These are phyloP conservation scores for Tetraodon nigroviridis DNA, from an alignment of 2,113 vertebrate species.

Conservation along the genomic window DNA sequence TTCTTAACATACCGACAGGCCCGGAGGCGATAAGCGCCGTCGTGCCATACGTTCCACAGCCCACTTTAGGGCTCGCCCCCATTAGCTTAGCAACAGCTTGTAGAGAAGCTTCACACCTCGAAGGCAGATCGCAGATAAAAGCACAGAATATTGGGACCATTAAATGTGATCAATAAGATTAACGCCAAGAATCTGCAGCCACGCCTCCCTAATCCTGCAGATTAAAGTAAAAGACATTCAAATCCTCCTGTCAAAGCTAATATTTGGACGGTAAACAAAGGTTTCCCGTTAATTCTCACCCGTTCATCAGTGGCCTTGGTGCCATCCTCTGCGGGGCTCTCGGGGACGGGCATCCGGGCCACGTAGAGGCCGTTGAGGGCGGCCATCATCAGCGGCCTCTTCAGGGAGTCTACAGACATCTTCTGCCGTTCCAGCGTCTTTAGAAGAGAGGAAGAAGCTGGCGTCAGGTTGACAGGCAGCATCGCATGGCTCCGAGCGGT, in stretches of 20 bases:
- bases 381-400: constrained; percentile 93
- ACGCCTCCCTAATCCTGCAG: background rate
- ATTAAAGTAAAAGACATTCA: background rate
- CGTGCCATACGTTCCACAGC: constrained; percentile 68
- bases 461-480: constrained; percentile 49
- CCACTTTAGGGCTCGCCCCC: constrained; percentile 60
- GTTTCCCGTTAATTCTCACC: constrained; percentile 69
- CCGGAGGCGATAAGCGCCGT: constrained; percentile 62
- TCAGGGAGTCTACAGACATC: constrained; percentile 93
- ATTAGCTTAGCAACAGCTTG: constrained; percentile 58
- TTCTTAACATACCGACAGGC: constrained; percentile 62
- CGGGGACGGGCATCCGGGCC: constrained; percentile 82
- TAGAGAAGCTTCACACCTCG: constrained; percentile 58
- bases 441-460: constrained; percentile 82
- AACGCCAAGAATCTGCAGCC: background rate
- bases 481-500: constrained; percentile 9
- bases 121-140: constrained; percentile 1
- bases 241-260: background rate
- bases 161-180: background rate
- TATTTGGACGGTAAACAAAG: background rate
- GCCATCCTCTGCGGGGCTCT: constrained; percentile 77
- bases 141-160: constrained; percentile 8
- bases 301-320: constrained; percentile 84
- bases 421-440: constrained; percentile 98
- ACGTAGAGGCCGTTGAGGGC: constrained; percentile 89